A percentile compares a stretch with the other conserved stretches of the same genome.
Conservation (phyloP, 2,113 vertebrate genomes). For the Haliaeetus leucogaster region DNA sequence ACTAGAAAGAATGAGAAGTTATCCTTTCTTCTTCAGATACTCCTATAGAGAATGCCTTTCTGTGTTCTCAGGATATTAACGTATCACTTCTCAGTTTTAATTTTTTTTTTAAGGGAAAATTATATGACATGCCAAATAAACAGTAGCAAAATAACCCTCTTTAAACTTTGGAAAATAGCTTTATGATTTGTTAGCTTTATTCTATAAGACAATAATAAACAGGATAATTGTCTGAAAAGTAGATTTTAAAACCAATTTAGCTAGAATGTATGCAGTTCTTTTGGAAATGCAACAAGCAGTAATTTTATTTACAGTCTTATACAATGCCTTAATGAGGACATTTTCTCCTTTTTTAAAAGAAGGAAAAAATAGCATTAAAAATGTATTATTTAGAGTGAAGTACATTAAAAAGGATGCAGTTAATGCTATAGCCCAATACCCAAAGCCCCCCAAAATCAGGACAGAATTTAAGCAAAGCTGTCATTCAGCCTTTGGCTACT, state of each 20-base stretch:
- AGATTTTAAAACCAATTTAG: neutral
- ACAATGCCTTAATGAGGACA: neutral
- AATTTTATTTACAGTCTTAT: neutral
- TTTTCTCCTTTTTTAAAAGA: neutral
- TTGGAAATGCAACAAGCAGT: neutral
- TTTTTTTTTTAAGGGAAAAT: neutral
- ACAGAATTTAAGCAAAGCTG: neutral
- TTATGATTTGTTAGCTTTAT: neutral
- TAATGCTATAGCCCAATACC: neutral
- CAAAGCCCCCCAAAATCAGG: neutral
- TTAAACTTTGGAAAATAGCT: neutral
- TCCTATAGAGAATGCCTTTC: neutral
- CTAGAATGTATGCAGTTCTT: neutral
- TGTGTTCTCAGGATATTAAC: neutral
- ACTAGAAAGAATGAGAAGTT: neutral
- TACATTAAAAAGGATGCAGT: neutral
- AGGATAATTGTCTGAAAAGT: neutral
- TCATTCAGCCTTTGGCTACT: neutral
- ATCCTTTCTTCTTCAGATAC: neutral
- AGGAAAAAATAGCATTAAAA: neutral
- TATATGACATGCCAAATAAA: neutral
- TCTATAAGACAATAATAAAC: neutral
- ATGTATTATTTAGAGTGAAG: neutral
- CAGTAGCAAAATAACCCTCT: neutral
- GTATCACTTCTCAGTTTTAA: neutral